These are phyloP conservation scores for Varanus komodoensis DNA, from an alignment of 2,113 vertebrate genomes.

Conservation along the genomic window DNA sequence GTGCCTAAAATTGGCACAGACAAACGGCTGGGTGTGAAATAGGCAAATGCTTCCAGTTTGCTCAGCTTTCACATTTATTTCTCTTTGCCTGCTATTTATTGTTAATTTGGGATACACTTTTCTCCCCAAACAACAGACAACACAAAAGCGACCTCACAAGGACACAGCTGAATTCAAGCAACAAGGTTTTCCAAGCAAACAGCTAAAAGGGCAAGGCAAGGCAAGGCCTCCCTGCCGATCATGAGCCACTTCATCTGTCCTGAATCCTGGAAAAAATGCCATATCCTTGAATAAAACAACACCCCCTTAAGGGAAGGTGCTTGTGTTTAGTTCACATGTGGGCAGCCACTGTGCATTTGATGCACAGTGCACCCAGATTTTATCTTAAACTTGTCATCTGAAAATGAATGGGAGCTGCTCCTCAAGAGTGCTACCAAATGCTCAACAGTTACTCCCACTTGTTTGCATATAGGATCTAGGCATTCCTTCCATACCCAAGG, in stretches of 20 bases:
- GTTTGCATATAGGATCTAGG: not conserved
- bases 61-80: constrained; percentile 1
- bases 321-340: not conserved
- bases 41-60: not conserved
- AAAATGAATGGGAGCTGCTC: not conserved
- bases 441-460: not conserved
- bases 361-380: not conserved
- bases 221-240: not conserved
- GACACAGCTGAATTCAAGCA: not conserved
- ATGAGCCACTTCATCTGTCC: not conserved
- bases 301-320: not conserved
- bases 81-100: not conserved
- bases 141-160: not conserved
- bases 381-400: not conserved
- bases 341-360: not conserved
- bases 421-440: not conserved
- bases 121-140: not conserved
- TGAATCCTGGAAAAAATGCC: not conserved
- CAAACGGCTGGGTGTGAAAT: not conserved
- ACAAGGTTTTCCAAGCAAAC: not conserved
- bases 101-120: not conserved
- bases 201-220: not conserved
- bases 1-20: not conserved
- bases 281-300: not conserved
- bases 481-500: not conserved